Evolutionary conservation across 2,888 invertebrate genomes (phyloP).

Genomic region (Hemicrepidius hirtus): DNA sequence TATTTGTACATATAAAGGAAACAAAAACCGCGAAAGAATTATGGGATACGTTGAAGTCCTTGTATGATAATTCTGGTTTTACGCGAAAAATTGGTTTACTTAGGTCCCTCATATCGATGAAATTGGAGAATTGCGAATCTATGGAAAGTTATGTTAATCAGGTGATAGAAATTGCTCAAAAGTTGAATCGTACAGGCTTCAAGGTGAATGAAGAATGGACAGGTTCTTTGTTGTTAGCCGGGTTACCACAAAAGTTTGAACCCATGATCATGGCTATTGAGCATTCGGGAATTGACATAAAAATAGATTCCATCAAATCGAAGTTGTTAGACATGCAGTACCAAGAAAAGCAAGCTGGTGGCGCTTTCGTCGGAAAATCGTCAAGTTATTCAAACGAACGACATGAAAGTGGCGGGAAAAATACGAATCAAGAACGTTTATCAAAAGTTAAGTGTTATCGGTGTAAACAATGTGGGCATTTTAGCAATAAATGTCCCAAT

Average conservation of each 20-base stretch:
- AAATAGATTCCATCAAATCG: slow-evolving; percentile 49
- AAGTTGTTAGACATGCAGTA: slow-evolving; percentile 46
- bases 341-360: background rate
- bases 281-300: slow-evolving; percentile 49
- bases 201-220: slow-evolving; percentile 61
- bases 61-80: slow-evolving; percentile 62
- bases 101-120: slow-evolving; percentile 56
- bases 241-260: slow-evolving; percentile 50
- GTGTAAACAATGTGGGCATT: slow-evolving; percentile 56
- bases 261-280: slow-evolving; percentile 56
- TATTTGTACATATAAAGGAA: slow-evolving; percentile 59
- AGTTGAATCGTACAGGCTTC: slow-evolving; percentile 60
- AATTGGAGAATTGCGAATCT: slow-evolving; percentile 59
- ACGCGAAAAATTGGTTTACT: slow-evolving; percentile 60
- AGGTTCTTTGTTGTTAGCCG: slow-evolving; percentile 59
- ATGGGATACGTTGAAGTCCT: slow-evolving; percentile 54
- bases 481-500: slow-evolving; percentile 54
- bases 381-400: background rate
- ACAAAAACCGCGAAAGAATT: slow-evolving; percentile 31
- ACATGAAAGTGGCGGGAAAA: slow-evolving; percentile 20
- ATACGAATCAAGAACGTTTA: slow-evolving; percentile 16
- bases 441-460: slow-evolving; percentile 52
- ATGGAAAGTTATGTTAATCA: slow-evolving; percentile 62
- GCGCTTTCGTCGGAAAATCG: slow-evolving; percentile 26
- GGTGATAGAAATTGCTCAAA: slow-evolving; percentile 58